These are phyloP conservation scores for Notospermus geniculatus DNA, from an alignment of 1,140 invertebrate genomes.

Conservation along the genomic window DNA sequence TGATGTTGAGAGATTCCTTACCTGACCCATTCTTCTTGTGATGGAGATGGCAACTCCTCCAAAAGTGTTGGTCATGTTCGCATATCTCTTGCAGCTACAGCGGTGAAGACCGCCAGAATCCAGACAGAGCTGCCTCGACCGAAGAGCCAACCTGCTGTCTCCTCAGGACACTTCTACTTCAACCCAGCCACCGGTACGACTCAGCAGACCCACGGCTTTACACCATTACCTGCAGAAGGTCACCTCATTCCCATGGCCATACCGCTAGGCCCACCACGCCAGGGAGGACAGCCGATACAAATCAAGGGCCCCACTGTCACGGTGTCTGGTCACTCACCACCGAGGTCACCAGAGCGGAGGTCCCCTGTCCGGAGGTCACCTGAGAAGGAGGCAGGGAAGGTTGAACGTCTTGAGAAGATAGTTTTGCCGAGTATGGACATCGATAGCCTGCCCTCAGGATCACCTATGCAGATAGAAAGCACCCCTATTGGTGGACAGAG, in stretches of 20 bases:
- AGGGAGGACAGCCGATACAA: slow-evolving; percentile 10
- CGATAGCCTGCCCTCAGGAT: slow-evolving; percentile 31
- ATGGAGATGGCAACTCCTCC: too few relatives aligned
- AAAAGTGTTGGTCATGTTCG: too few relatives aligned
- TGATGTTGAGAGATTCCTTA: too few relatives aligned
- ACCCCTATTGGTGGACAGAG: too few relatives aligned
- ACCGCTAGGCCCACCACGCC: slow-evolving; percentile 40
- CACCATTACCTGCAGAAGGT: slow-evolving; percentile 34
- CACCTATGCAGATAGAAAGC: too few relatives aligned
- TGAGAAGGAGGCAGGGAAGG: slow-evolving; percentile 16
- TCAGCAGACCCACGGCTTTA: slow-evolving; percentile 32
- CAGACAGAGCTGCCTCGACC: slow-evolving; percentile 19
- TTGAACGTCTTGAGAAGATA: slow-evolving; percentile 5
- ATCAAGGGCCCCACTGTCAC: slow-evolving; percentile 23
- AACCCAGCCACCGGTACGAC: slow-evolving; percentile 32
- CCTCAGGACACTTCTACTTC: slow-evolving; percentile 40
- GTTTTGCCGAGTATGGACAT: slow-evolving; percentile 44
- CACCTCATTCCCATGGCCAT: slow-evolving; percentile 46
- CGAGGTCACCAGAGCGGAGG: not conserved
- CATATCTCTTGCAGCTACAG: slow-evolving; percentile 15
- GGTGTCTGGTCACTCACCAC: too few relatives aligned
- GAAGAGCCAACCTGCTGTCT: slow-evolving; percentile 18
- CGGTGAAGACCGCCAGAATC: slow-evolving; percentile 36
- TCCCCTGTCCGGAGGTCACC: not conserved
- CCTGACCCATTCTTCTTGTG: too few relatives aligned